These are phyloP conservation scores for Drosophila pseudotalamancana DNA, from an alignment of 2,888 invertebrate genomes.

Conservation along the genomic window DNA sequence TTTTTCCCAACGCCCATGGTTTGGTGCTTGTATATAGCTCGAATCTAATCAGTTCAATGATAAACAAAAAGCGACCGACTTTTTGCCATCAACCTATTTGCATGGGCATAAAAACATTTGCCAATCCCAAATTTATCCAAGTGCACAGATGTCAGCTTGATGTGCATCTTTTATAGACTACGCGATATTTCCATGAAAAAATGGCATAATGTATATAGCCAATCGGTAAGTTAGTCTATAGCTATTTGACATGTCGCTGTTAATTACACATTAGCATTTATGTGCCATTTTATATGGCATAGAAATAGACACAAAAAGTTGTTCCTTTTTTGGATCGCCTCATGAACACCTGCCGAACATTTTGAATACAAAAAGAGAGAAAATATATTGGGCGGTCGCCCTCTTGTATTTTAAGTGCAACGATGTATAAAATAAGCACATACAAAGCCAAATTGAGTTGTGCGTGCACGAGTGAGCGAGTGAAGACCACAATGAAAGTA, in stretches of 20 bases:
- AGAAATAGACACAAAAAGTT: conserved; percentile 16
- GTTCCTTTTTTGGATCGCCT: conserved; percentile 34
- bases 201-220: not conserved
- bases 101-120: conserved; percentile 22
- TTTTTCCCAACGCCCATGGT: conserved; percentile 26
- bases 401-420: conserved; percentile 71
- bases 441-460: conserved; percentile 3
- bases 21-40: conserved; percentile 12
- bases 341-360: conserved; percentile 33
- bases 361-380: conserved; percentile 40
- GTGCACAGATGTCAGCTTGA: conserved; percentile 9
- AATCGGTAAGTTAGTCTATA: not conserved
- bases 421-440: conserved; percentile 62
- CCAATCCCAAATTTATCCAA: conserved; percentile 34
- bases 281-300: conserved; percentile 34
- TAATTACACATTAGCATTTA: conserved; percentile 60
- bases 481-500: conserved; percentile 64
- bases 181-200: not conserved
- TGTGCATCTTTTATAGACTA: conserved; percentile 10
- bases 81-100: conserved; percentile 31
- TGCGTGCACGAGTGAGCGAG: conserved; percentile 24
- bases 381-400: conserved; percentile 50
- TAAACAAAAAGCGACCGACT: conserved; percentile 21
- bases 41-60: conserved; percentile 51
- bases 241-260: conserved; percentile 42